Conservation (phyloP, 2,888 invertebrate genomes). For the Sinodicranocentrus sp. region DNA sequence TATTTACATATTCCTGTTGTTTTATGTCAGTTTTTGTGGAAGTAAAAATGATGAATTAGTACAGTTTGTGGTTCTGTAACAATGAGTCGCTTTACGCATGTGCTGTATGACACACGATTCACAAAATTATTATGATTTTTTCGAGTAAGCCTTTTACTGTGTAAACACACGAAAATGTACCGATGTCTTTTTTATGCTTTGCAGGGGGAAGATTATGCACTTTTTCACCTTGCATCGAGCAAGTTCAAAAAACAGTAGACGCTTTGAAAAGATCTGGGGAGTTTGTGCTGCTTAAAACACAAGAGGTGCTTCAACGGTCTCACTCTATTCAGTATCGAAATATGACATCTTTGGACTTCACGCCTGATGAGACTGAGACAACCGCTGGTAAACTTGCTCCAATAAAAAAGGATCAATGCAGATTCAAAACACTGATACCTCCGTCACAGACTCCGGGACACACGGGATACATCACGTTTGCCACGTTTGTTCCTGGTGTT, state of each 20-base stretch:
- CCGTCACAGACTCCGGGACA: constrained; percentile 91
- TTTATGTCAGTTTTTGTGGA: constrained; percentile 56
- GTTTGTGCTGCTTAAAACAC: constrained; percentile 90
- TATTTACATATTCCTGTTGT: constrained; percentile 68
- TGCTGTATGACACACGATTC: too few species aligned
- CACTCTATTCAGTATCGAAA: constrained; percentile 85
- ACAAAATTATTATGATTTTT: too few species aligned
- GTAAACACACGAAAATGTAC: too few species aligned
- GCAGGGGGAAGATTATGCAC: constrained; percentile 95
- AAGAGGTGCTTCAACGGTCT: constrained; percentile 92
- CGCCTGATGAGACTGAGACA: constrained; percentile 43
- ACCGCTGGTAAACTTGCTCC: constrained; percentile 52
- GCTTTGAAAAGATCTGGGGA: constrained; percentile 84
- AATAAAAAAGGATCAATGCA: constrained; percentile 77
- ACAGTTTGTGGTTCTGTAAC: constrained; percentile 31
- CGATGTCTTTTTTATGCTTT: constrained; percentile 2
- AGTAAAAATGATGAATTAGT: constrained; percentile 62
- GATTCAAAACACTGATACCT: constrained; percentile 85
- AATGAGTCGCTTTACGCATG: too few species aligned
- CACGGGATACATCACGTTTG: constrained; percentile 97
- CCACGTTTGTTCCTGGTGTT: constrained; percentile 86
- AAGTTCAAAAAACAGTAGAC: constrained; percentile 93
- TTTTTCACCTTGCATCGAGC: constrained; percentile 99
- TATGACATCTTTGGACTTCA: constrained; percentile 72
- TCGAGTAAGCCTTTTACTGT: too few species aligned